phyloP scores from a whole-genome alignment of 2,888 invertebrate genomes.

The Thymelicus lineola region DNA sequence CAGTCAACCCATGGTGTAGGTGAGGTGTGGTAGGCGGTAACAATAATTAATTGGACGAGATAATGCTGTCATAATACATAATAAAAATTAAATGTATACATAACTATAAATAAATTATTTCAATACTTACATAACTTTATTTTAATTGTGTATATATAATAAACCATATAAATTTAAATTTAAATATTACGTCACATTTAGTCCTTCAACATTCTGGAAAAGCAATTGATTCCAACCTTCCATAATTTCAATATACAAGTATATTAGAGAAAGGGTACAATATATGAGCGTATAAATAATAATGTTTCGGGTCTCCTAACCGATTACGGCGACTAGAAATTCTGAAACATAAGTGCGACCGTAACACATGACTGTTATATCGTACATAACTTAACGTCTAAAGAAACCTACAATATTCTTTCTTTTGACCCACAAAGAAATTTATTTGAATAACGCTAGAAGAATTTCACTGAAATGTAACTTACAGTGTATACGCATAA shows the following conservation, averaged over 20 bases:
- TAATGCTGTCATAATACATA: too few relatives aligned
- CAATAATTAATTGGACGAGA: too few relatives aligned
- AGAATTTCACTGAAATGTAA: neutral
- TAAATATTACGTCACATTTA: neutral
- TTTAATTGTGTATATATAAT: too few relatives aligned
- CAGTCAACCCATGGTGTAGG: too few relatives aligned
- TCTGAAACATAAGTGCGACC: constrained; percentile 32
- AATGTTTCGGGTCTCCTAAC: constrained; percentile 22
- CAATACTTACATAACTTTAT: too few relatives aligned
- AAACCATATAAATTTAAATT: too few relatives aligned
- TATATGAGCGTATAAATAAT: constrained; percentile 32
- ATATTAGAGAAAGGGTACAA: constrained; percentile 16
- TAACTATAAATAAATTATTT: too few relatives aligned
- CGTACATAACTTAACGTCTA: constrained; percentile 22
- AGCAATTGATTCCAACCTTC: neutral
- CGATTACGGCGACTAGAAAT: constrained; percentile 28
- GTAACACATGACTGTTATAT: constrained; percentile 32
- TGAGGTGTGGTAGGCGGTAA: too few relatives aligned
- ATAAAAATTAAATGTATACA: too few relatives aligned
- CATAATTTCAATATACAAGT: constrained; percentile 27
- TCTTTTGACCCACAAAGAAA: constrained; percentile 17
- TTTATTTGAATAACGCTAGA: constrained; percentile 25
- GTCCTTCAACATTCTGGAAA: neutral
- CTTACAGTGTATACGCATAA: neutral
- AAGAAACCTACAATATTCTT: constrained; percentile 24